Base-by-base conservation (phyloP, 1,140 invertebrate genomes). In the Eupristina koningsbergeri region DNA sequence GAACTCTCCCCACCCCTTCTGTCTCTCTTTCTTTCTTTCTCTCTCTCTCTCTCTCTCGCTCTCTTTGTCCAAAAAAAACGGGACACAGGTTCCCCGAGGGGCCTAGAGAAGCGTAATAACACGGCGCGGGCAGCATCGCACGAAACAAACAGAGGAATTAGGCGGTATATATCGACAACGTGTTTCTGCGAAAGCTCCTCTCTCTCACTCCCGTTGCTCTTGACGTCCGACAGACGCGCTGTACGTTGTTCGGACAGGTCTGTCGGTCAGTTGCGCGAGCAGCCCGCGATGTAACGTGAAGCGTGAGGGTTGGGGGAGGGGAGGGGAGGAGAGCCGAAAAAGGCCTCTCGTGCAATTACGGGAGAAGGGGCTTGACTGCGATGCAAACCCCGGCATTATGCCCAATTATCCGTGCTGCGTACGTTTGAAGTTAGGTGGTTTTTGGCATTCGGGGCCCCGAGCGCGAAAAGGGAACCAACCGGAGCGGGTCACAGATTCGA, bases 301-400 rank as follows among this genome's bases (percentile, higher is more conserved):
- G 39, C 39, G 36, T 7, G 77, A 74, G 77, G 58, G 83, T 85
- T 86, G 85, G 86, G 86, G 87, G 85, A 86, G 45, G 31, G 58
- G 83, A 85, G 87, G 85, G 86, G 86, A 86, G 85, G 86, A 63
- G 31, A 71, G 29, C 87, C 86, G 86, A 88, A 88, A 85, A 88
- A 86, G 88, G 88, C 84, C 87, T 85, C 86, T 88, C 86, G 89
- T 90, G 90, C 90, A 91, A 91, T 91, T 91, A 91, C 89, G 87
- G 34, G 1, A 85, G 85, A 64, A 73, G 63, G 41, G 69, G 41
- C 47, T 22, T 81, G 81, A 63, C 58, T 39, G 76, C 77, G 83
- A 81, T 84, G 87, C 89, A 90, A 79, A 91, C 89, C 90, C 90
- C 89, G 86, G 77, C 87, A 91, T 91, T 91, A 91, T 91, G 88